Percentiles rank a stretch among this genome's conserved stretches.
phyloP scores from a whole-genome alignment of 1,140 invertebrate genomes.

The Hyles euphorbiae region DNA sequence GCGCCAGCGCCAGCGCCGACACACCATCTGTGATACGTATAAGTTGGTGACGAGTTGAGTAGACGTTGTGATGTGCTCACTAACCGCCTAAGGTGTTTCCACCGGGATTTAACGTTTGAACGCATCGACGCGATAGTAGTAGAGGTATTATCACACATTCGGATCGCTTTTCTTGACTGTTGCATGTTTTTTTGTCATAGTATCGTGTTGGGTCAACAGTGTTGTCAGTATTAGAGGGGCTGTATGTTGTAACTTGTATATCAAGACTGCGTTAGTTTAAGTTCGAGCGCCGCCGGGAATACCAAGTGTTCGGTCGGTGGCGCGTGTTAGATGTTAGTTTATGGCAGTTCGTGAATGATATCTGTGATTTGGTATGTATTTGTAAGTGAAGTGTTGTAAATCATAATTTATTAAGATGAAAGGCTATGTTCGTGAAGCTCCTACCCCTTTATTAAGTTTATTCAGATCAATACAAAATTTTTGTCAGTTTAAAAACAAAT shows the following conservation, averaged over 20 bases:
- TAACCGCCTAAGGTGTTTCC: conserved; percentile 30
- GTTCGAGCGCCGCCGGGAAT: conserved; percentile 18
- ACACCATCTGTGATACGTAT: conserved; percentile 63
- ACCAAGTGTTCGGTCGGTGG: neutral
- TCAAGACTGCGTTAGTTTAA: conserved; percentile 69
- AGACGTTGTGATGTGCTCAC: conserved; percentile 47
- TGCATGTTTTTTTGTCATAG: conserved; percentile 43
- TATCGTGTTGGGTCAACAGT: conserved; percentile 8
- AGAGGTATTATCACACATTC: conserved; percentile 32
- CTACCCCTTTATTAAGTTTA: neutral
- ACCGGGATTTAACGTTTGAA: conserved; percentile 20
- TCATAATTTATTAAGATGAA: conserved; percentile 54
- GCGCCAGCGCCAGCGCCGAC: conserved; percentile 31
- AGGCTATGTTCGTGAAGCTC: conserved; percentile 1
- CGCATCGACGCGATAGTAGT: conserved; percentile 33
- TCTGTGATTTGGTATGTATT: conserved; percentile 70
- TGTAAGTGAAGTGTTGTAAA: conserved; percentile 40
- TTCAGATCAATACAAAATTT: too few species aligned
- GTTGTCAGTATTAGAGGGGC: conserved; percentile 43
- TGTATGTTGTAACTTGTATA: conserved; percentile 47
- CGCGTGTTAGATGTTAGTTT: conserved; percentile 20
- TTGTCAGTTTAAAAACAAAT: too few species aligned
- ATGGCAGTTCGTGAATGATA: conserved; percentile 57
- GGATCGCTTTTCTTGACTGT: conserved; percentile 42
- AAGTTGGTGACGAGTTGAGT: conserved; percentile 56